Percentiles rank a stretch among this genome's conserved stretches.
Conservation (phyloP, 2,113 vertebrate species). For the Parotia lawesii region DNA sequence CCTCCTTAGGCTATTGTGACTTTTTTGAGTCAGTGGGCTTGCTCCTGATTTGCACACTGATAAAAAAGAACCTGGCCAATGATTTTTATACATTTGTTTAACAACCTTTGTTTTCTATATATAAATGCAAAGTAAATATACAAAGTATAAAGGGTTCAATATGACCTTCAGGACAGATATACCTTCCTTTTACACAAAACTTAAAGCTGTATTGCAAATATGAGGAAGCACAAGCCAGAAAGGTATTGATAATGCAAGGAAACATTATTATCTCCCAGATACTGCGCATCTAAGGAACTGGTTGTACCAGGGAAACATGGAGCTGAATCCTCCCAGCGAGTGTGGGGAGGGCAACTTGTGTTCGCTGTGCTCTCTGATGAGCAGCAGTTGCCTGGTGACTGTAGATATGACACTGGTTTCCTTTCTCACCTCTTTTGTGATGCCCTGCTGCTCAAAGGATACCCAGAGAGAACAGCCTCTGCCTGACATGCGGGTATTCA, state of each 20-base stretch:
- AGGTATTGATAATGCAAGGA: neutral
- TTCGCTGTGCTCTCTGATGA: neutral
- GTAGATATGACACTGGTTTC: rapidly evolving
- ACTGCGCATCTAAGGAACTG: neutral
- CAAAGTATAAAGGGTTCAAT: neutral
- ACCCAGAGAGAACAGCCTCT: neutral
- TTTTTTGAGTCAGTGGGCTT: neutral
- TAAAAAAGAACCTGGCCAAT: neutral
- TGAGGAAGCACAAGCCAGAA: neutral
- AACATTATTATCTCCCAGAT: neutral
- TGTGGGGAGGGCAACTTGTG: neutral
- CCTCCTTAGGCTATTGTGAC: neutral
- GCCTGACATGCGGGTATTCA: neutral
- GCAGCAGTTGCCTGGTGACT: neutral
- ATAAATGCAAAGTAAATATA: neutral
- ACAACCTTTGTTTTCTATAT: neutral
- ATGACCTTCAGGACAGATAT: neutral
- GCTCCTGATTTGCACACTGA: neutral
- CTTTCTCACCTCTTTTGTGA: neutral
- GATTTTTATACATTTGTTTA: neutral
- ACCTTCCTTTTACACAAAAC: neutral
- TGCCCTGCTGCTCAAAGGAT: neutral
- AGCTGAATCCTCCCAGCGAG: neutral
- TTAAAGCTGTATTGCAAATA: neutral
- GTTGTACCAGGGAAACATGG: neutral